Evolutionary conservation across 2,888 invertebrate genomes (phyloP), one percentile per base, ranked within the genome.

Genomic region (Mimas tiliae): DNA sequence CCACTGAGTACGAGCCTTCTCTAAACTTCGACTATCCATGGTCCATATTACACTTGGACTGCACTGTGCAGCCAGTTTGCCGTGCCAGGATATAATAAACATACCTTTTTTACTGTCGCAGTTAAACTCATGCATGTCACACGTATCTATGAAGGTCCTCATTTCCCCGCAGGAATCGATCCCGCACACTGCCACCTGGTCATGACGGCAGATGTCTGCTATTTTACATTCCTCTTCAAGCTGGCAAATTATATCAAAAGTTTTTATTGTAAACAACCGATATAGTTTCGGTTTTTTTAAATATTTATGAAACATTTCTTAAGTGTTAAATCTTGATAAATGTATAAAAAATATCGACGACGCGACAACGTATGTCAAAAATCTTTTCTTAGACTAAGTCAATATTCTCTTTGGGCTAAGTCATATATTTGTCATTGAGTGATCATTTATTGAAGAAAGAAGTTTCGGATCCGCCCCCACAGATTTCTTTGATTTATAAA

Each of bases 111-210:
- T 80, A 65, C 88, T 90, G 65, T 92, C 92, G 70, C 92, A 92
- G 72, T 92, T 92, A 68, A 88, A 91, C 70, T 92, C 92, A 53
- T 92, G 91, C 91, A 92, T 89, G 65, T 92, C 92, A 66, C 92
- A 92, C 0, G 85, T 83, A 70, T 92, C 92, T 0, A 92, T 91
- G 65, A 90, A 92, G 0, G 92, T 92, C 62, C 92, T 80, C 90
- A 92, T 89, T 67, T 92, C 92, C 0, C 90, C 91, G 67, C 92
- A 92, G 16, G 88, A 87, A 75, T 92, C 92, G 67, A 92, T 87
- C 2, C 92, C 92, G 66, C 92, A 92, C n/a, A 92, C 72, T 0
- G 91, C 84, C 11, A 92, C 92, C 66, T 91, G 91, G 66, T 93
- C 90, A 71, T 93, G 91, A 0, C 87, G 84, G 70, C 92, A 93